Evolutionary conservation across 2,113 vertebrate species (phyloP), one percentile per base, ranked within the genome.

Genomic region (Equus quagga): DNA sequence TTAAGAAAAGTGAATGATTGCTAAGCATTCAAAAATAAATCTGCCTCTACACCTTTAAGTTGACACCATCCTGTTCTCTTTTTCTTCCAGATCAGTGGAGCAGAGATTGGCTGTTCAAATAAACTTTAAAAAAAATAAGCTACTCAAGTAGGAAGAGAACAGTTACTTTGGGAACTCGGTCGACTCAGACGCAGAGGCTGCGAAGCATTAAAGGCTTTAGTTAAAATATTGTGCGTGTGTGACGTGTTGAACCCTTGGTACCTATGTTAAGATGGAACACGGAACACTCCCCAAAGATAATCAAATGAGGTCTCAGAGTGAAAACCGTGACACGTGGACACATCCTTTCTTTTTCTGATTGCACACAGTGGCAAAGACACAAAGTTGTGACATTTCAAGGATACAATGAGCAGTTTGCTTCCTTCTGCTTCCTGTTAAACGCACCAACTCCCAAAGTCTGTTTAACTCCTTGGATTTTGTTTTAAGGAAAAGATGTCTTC

Each of bases 21-120:
- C 24, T 96, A 89, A 70, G 41, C n/a, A 72, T 84, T 95, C 58
- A 84, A 96, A 54, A 89, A 91, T 91, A 96, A 92, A 81, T 73
- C 15, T 94, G 41, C 78, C 31, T 91, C 6, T 69, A 21, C 62
- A 41, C 8, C 51, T 94, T 84, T 80, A 24, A 90, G 21, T 80
- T 85, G 26, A 94, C 62, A 76, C 41, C 21, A 26, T 56, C 44
- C 9, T 69, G 65, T 93, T 88, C 65, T 64, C 81, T 14, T 31
- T 64, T 84, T 69, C 67, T 82, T 67, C 56, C 75, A 92, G 73
- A 89, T 86, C 64, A 95, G n/a, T 91, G 36, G 56, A 79, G 49
- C 73, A 91, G 4, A 81, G 46, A 73, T 5, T 72, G 65, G n/a
- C 51, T 81, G 7, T 72, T 69, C 15, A 96, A 72, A 84, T 54